A percentile compares a stretch with the other conserved stretches of the same genome.
Evolutionary conservation across 2,113 vertebrate genomes (phyloP).

Genomic region (Leiothrix lutea): DNA sequence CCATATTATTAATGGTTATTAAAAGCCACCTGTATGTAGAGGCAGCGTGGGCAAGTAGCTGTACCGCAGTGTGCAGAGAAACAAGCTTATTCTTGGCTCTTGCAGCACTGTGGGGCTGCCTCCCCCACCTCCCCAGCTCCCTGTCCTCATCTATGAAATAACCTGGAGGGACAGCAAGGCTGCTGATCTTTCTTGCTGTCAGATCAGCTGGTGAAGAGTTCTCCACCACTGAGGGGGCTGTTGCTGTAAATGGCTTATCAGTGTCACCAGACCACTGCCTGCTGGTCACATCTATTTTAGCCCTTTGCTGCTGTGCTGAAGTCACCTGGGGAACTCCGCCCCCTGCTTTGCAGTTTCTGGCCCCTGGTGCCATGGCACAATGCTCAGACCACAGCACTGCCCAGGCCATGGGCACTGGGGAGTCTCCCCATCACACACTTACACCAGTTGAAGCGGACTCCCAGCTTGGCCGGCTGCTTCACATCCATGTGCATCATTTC

Average conservation of each 20-base stretch:
- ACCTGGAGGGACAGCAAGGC: accelerated
- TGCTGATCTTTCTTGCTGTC: background rate
- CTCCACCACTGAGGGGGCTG: background rate
- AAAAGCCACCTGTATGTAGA: background rate
- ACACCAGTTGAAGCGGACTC: conserved; percentile 86
- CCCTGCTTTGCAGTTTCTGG: background rate
- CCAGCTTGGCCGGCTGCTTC: conserved; percentile 86
- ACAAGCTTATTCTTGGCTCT: background rate
- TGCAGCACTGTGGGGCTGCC: background rate
- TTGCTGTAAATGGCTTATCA: background rate
- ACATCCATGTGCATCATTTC: conserved; percentile 76
- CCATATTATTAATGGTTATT: background rate
- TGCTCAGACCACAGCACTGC: background rate
- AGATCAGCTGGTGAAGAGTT: background rate
- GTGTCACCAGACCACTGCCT: background rate
- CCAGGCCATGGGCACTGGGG: accelerated
- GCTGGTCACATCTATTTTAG: background rate
- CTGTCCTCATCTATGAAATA: background rate
- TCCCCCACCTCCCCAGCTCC: background rate
- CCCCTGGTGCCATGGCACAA: accelerated
- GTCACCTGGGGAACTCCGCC: background rate
- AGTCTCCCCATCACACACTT: conserved; percentile 40
- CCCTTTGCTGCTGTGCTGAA: background rate
- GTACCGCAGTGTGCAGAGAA: background rate
- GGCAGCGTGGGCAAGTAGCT: background rate